Evolutionary conservation across 2,888 invertebrate genomes (phyloP).

Genomic region (Drosophila pullipes): DNA sequence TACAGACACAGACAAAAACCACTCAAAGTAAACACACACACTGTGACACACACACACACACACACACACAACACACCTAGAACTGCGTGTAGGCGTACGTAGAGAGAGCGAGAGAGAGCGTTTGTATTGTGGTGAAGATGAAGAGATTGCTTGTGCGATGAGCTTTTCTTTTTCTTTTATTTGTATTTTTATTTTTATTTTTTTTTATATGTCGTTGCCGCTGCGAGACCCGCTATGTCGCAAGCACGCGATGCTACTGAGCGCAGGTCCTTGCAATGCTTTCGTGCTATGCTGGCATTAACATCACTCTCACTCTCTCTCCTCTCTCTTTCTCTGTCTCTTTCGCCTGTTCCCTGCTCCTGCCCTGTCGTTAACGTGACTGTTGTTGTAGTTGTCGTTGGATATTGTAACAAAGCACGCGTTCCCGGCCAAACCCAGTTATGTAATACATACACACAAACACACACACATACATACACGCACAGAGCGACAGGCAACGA

Average conservation of each 20-base stretch:
- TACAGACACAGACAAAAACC: conserved; percentile 29
- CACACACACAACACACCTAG: conserved; percentile 31
- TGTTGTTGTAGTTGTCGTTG: conserved; percentile 21
- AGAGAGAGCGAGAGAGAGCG: conserved; percentile 15
- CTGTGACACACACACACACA: conserved; percentile 16
- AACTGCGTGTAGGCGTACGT: conserved; percentile 19
- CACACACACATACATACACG: conserved; percentile 10
- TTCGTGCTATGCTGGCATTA: conserved; percentile 47
- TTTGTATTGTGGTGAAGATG: conserved; percentile 4
- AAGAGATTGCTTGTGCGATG: conserved; percentile 24
- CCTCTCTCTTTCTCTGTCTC: neutral
- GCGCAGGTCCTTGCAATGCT: conserved; percentile 64
- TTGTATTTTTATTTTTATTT: conserved; percentile 35
- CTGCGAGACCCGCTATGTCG: conserved; percentile 70
- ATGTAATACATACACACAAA: conserved; percentile 65
- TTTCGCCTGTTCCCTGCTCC: conserved; percentile 6
- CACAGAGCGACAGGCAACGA: conserved; percentile 30
- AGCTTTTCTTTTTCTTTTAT: conserved; percentile 39
- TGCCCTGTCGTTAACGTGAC: conserved; percentile 16
- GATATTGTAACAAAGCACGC: conserved; percentile 68
- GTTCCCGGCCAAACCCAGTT: conserved; percentile 73
- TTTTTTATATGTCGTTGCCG: conserved; percentile 45
- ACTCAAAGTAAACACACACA: conserved; percentile 7
- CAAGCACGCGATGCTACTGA: conserved; percentile 80
- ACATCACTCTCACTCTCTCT: conserved; percentile 23